Percentiles rank a stretch among this genome's conserved stretches.
These are phyloP conservation scores for Dione juno DNA, from an alignment of 2,888 invertebrate species.

Conservation along the genomic window DNA sequence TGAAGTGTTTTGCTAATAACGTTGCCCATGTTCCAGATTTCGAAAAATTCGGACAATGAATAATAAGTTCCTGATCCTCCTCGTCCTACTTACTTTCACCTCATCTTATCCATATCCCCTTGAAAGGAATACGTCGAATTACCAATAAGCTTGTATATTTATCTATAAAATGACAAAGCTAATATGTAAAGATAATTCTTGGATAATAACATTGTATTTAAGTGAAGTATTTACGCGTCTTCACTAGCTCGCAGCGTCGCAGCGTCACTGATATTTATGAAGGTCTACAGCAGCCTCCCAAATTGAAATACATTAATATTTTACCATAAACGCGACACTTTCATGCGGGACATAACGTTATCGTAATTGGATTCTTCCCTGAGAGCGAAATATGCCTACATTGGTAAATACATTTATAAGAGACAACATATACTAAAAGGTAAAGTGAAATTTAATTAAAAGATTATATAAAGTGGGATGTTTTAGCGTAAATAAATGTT, in stretches of 20 bases:
- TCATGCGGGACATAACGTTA: constrained; percentile 81
- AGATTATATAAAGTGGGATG: constrained; percentile 31
- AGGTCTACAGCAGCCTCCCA: constrained; percentile 79
- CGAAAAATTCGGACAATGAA: too few species aligned
- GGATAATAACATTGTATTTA: constrained; percentile 80
- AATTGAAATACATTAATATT: constrained; percentile 84
- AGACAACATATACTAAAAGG: constrained; percentile 44
- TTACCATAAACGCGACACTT: constrained; percentile 83
- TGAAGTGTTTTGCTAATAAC: too few species aligned
- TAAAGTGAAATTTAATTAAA: constrained; percentile 42
- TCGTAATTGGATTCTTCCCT: constrained; percentile 82
- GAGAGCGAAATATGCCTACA: constrained; percentile 59
- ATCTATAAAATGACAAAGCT: too few species aligned
- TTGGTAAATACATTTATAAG: constrained; percentile 50
- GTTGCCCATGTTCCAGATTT: too few species aligned
- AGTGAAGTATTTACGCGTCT: constrained; percentile 78
- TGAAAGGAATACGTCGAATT: too few species aligned
- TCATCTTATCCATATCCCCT: too few species aligned
- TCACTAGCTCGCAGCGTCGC: constrained; percentile 68
- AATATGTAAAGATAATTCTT: constrained; percentile 55
- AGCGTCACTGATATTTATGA: constrained; percentile 79
- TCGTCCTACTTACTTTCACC: too few species aligned
- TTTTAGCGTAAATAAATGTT: constrained; percentile 9
- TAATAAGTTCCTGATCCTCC: too few species aligned
- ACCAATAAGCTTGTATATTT: too few species aligned